Conservation (phyloP, 2,113 vertebrate species). For the Lophochroa leadbeateri region DNA sequence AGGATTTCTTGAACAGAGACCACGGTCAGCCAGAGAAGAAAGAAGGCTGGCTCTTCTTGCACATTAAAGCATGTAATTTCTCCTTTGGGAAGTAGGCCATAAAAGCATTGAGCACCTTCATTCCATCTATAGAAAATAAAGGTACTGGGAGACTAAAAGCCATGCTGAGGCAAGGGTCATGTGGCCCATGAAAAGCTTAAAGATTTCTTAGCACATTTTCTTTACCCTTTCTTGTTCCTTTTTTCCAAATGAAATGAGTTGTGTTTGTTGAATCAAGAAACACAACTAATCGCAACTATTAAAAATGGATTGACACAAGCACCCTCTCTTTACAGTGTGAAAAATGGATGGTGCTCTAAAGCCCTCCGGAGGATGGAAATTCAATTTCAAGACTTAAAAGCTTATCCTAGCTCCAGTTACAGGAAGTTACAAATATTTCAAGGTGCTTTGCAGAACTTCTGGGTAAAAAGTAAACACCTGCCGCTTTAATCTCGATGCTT, state of each 20-base stretch:
- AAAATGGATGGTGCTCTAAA: background rate
- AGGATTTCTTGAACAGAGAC: background rate
- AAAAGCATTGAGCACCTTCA: background rate
- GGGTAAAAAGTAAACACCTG: background rate
- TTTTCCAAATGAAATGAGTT: background rate
- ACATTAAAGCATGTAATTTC: background rate
- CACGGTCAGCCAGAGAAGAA: background rate
- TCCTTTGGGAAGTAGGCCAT: background rate
- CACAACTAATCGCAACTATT: conserved; percentile 4
- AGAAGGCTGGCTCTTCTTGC: background rate
- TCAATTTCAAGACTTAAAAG: background rate
- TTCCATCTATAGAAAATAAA: background rate
- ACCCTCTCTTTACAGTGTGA: background rate
- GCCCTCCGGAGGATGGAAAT: background rate
- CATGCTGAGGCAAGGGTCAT: background rate
- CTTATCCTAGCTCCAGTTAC: background rate
- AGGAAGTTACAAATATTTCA: conserved; percentile 2
- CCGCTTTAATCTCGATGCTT: conserved; percentile 10
- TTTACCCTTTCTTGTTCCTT: background rate
- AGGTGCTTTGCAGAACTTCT: background rate
- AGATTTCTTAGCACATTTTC: background rate
- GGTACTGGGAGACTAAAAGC: background rate
- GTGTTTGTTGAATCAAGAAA: background rate
- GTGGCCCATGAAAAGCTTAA: background rate
- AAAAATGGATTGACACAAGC: background rate